phyloP scores from a whole-genome alignment of 2,797 vertebrate species.

The Holocentrus rufus region DNA sequence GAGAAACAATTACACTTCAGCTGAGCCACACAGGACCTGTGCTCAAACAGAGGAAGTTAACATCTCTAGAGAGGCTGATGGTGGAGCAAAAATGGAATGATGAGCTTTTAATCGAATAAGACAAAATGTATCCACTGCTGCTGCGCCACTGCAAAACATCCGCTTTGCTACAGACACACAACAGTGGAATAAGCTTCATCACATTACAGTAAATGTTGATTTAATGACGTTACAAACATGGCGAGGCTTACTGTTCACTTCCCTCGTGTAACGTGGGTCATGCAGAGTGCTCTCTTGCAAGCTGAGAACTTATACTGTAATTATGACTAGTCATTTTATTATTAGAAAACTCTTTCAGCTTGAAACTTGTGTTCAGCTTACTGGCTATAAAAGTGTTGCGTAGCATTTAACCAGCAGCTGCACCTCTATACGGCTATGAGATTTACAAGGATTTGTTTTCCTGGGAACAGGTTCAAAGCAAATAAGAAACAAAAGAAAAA shows the following conservation, averaged over 20 bases:
- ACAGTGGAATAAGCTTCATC: constrained; percentile 32
- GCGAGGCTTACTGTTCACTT: constrained; percentile 24
- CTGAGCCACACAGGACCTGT: constrained; percentile 47
- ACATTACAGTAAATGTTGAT: constrained; percentile 29
- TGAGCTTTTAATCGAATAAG: constrained; percentile 74
- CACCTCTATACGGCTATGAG: constrained; percentile 16
- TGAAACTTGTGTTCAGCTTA: constrained; percentile 13
- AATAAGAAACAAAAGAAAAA: constrained; percentile 59
- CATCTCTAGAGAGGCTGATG: constrained; percentile 59
- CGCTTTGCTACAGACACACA: constrained; percentile 37
- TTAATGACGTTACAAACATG: constrained; percentile 56
- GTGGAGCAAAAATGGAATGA: constrained; percentile 62
- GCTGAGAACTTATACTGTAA: constrained; percentile 34
- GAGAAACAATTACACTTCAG: constrained; percentile 28
- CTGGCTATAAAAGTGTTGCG: constrained; percentile 8
- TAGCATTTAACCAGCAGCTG: constrained; percentile 43
- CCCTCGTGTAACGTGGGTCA: constrained; percentile 16
- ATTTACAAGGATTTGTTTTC: constrained; percentile 50
- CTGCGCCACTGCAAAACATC: constrained; percentile 56
- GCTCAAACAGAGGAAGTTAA: constrained; percentile 62
- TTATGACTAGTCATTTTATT: constrained; percentile 5
- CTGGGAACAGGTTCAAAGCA: constrained; percentile 62
- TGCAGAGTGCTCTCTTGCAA: constrained; percentile 11
- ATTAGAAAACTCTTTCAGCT: constrained; percentile 1
- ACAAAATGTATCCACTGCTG: constrained; percentile 38